Evolutionary conservation across 2,888 invertebrate genomes (phyloP).

Genomic region (Nomada goodeniana): DNA sequence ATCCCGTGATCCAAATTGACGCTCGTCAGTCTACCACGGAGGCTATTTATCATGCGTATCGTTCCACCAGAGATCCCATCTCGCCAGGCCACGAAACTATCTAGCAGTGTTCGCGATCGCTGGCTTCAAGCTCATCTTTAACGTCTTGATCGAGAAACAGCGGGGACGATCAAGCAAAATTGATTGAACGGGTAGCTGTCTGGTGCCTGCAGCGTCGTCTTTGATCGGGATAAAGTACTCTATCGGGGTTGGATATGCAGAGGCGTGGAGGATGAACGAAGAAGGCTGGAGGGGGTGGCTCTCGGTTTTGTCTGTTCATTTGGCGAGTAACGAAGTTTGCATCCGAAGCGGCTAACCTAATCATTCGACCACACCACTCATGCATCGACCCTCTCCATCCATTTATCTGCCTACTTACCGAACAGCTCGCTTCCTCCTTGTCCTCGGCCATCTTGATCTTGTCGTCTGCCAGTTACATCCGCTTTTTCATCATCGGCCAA

Average conservation of each 20-base stretch:
- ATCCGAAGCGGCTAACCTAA: constrained; percentile 79
- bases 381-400: constrained; percentile 16
- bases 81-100: constrained; percentile 12
- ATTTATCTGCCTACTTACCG: constrained; percentile 42
- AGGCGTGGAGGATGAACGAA: constrained; percentile 13
- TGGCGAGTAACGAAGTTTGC: constrained; percentile 80
- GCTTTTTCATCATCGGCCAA: constrained; percentile 36
- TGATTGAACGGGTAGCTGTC: constrained; percentile 72
- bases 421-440: not conserved
- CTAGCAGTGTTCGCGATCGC: constrained; percentile 26
- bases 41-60: constrained; percentile 56
- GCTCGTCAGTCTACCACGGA: constrained; percentile 14
- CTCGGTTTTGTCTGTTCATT: constrained; percentile 78
- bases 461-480: not conserved
- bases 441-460: constrained; percentile 10
- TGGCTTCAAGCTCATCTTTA: constrained; percentile 40
- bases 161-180: constrained; percentile 73
- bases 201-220: constrained; percentile 71
- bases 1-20: constrained; percentile 30
- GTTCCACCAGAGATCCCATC: constrained; percentile 31
- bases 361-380: constrained; percentile 77
- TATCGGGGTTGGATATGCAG: constrained; percentile 45
- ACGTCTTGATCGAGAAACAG: constrained; percentile 52
- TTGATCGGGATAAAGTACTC: constrained; percentile 70
- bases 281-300: constrained; percentile 20